These are phyloP conservation scores for Hydrozoanthus tunicans DNA, from an alignment of 64 coral and sea anemone species.

Conservation along the genomic window DNA sequence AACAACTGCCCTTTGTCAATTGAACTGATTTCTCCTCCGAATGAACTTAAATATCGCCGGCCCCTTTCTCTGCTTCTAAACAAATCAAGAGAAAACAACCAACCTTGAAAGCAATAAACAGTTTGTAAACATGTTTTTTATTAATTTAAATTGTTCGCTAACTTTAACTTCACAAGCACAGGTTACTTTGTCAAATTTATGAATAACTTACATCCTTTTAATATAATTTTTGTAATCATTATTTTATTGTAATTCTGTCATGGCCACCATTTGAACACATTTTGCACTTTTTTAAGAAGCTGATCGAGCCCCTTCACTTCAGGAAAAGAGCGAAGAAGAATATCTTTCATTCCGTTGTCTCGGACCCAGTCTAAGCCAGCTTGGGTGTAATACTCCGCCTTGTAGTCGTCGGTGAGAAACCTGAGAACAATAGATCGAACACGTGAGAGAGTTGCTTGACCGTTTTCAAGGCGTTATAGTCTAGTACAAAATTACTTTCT, in stretches of 20 bases:
- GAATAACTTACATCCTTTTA: not conserved
- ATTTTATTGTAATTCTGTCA: not conserved
- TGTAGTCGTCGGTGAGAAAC: conserved; percentile 88
- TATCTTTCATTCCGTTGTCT: conserved; percentile 66
- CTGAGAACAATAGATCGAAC: conserved; percentile 2
- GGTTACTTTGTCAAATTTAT: not conserved
- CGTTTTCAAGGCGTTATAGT: too few relatives aligned
- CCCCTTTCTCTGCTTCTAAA: too few relatives aligned
- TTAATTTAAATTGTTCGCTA: too few relatives aligned
- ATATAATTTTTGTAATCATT: not conserved
- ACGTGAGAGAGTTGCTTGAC: too few relatives aligned
- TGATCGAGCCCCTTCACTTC: conserved; percentile 21
- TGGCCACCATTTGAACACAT: conserved; percentile 36
- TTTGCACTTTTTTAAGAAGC: conserved; percentile 48
- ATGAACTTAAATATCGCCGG: too few relatives aligned
- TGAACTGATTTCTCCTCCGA: too few relatives aligned
- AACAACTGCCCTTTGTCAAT: too few relatives aligned
- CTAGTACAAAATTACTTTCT: too few relatives aligned
- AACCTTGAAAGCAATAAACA: too few relatives aligned
- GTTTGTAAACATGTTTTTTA: too few relatives aligned
- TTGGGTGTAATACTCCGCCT: conserved; percentile 79
- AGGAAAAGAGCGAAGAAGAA: conserved; percentile 75
- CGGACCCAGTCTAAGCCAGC: conserved; percentile 77
- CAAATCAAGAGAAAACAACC: too few relatives aligned
- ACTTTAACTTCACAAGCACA: too few relatives aligned